Percentiles rank a stretch among this genome's conserved stretches.
These are phyloP conservation scores for Euphydryas editha DNA, from an alignment of 2,888 invertebrate genomes.

Conservation along the genomic window DNA sequence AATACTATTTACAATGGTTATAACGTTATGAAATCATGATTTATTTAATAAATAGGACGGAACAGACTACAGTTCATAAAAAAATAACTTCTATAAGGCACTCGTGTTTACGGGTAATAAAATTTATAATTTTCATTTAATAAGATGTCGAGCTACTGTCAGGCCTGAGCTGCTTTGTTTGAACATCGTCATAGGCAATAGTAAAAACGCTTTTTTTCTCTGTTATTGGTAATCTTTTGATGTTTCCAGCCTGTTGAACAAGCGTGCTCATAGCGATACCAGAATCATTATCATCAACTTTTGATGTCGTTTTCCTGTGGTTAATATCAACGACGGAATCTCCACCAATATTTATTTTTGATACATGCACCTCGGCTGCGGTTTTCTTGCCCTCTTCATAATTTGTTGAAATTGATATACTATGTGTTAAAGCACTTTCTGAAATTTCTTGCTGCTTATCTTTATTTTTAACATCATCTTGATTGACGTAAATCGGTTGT, in stretches of 20 bases:
- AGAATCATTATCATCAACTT: conserved; percentile 89
- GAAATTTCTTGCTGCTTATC: conserved; percentile 62
- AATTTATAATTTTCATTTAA: conserved; percentile 47
- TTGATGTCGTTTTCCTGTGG: conserved; percentile 57
- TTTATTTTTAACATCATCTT: conserved; percentile 69
- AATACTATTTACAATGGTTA: conserved; percentile 44
- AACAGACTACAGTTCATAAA: conserved; percentile 39
- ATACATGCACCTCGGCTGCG: conserved; percentile 82
- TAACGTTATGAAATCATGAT: conserved; percentile 13
- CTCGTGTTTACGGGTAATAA: conserved; percentile 53
- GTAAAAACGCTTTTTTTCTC: conserved; percentile 97
- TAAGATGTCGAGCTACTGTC: conserved; percentile 91
- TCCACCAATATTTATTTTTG: conserved; percentile 79
- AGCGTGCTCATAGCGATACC: conserved; percentile 89
- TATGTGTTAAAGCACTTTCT: conserved; percentile 74
- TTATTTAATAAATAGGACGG: conserved; percentile 44
- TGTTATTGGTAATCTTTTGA: conserved; percentile 86
- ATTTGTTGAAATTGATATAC: conserved; percentile 75
- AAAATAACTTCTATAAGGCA: conserved; percentile 47
- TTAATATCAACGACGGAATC: conserved; percentile 57
- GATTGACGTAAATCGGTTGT: conserved; percentile 79
- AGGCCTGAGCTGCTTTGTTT: conserved; percentile 91
- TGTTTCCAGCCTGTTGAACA: conserved; percentile 80
- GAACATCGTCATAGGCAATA: conserved; percentile 95
- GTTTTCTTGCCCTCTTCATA: conserved; percentile 66